Conservation (phyloP, 2,113 vertebrate species). For the Diadophis punctatus region DNA sequence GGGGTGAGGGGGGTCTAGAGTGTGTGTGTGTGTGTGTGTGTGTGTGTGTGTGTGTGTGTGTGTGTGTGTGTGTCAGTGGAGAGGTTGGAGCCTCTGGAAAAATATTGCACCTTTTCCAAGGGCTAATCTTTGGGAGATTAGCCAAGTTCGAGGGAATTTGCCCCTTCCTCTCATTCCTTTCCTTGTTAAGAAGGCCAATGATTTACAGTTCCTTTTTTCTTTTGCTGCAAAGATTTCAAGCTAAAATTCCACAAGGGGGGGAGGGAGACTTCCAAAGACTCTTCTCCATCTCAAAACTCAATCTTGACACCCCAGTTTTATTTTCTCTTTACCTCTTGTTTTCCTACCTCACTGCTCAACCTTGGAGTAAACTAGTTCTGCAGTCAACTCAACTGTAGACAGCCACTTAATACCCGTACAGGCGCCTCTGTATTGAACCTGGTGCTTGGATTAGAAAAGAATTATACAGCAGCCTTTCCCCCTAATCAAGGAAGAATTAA, state of each 20-base stretch:
- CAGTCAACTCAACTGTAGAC: slow-evolving; percentile 11
- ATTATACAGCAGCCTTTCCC: background rate
- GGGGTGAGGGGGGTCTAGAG: background rate
- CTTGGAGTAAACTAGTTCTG: background rate
- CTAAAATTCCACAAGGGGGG: background rate
- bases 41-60: background rate
- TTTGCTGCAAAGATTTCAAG: background rate
- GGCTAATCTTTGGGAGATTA: slow-evolving; percentile 35
- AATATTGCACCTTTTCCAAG: slow-evolving; percentile 53
- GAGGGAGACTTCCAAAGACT: background rate
- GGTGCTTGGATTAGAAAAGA: slow-evolving; percentile 22
- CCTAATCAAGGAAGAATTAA: background rate
- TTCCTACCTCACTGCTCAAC: background rate
- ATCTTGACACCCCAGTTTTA: background rate
- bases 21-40: background rate
- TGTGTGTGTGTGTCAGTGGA: background rate
- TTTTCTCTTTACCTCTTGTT: slow-evolving; percentile 8
- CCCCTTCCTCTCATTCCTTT: background rate
- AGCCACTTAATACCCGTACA: slow-evolving; percentile 22
- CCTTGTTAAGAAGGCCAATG: background rate
- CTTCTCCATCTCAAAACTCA: background rate
- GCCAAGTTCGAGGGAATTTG: slow-evolving; percentile 30
- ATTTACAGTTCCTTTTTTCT: background rate
- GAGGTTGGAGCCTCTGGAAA: slow-evolving; percentile 62
- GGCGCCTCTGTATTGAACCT: slow-evolving; percentile 10